A percentile compares a stretch with the other conserved stretches of the same genome.
These are phyloP conservation scores for Tyrophagus putrescentiae DNA, from an alignment of 1,140 invertebrate species.

Conservation along the genomic window DNA sequence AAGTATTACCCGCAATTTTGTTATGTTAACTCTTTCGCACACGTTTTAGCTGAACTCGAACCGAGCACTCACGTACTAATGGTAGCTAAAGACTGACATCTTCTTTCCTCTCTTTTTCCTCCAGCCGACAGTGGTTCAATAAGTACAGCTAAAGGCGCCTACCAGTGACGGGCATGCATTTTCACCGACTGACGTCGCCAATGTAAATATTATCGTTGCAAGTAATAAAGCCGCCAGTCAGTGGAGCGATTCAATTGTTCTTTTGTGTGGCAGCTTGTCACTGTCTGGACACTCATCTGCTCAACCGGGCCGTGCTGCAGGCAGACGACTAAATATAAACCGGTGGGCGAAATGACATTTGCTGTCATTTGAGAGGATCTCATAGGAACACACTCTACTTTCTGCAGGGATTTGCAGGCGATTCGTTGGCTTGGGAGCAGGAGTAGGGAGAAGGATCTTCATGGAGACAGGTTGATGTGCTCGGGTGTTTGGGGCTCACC, in stretches of 20 bases:
- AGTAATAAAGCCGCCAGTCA: neutral
- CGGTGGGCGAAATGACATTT: too few species aligned
- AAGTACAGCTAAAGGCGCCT: neutral
- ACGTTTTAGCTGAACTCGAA: neutral
- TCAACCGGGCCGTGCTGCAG: too few species aligned
- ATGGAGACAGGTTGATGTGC: too few species aligned
- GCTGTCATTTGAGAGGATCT: too few species aligned
- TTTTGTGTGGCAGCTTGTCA: neutral
- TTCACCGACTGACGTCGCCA: neutral
- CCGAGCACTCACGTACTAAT: neutral
- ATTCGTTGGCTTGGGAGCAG: too few species aligned
- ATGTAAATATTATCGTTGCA: neutral
- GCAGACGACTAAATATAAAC: too few species aligned
- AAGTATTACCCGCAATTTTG: neutral
- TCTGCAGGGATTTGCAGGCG: too few species aligned
- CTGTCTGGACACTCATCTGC: too few species aligned
- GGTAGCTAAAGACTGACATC: neutral
- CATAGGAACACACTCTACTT: too few species aligned
- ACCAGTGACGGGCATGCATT: neutral
- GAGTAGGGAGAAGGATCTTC: too few species aligned
- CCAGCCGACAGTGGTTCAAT: slow-evolving; percentile 6
- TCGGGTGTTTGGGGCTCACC: too few species aligned
- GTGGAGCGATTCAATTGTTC: slow-evolving; percentile 5
- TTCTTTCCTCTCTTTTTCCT: neutral
- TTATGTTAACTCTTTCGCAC: neutral